These are phyloP conservation scores for Glaucidium brasilianum DNA, from an alignment of 2,113 vertebrate genomes.

Conservation along the genomic window DNA sequence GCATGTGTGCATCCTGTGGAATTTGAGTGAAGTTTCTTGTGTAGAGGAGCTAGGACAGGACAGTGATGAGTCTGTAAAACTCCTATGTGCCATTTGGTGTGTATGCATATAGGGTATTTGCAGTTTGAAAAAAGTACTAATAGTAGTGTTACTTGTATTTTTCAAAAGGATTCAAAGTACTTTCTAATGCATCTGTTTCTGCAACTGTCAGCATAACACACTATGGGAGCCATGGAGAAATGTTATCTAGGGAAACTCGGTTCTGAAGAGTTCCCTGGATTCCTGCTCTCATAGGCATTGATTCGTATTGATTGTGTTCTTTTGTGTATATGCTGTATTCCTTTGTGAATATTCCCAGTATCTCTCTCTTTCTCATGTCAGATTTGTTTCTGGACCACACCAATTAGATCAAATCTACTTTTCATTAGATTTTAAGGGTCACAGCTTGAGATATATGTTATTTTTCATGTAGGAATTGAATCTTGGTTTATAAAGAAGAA, in stretches of 20 bases:
- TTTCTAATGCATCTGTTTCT: background rate
- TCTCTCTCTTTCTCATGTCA: background rate
- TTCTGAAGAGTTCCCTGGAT: background rate
- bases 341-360: background rate
- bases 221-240: too few species aligned
- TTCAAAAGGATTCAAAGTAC: background rate
- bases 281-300: background rate
- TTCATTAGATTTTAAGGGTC: background rate
- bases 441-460: background rate
- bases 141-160: background rate
- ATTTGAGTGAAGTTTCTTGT: background rate
- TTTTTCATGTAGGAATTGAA: background rate
- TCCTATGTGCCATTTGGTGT: fast-evolving
- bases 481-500: background rate
- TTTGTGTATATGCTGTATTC: background rate
- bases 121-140: background rate
- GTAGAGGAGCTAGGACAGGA: background rate
- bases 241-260: background rate
- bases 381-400: background rate
- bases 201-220: background rate
- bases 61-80: background rate
- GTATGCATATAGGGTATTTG: background rate
- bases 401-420: background rate
- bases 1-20: background rate
- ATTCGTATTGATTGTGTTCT: background rate